Evolutionary conservation across 2,797 vertebrate species (phyloP).

Genomic region (Aldrovandia affinis): DNA sequence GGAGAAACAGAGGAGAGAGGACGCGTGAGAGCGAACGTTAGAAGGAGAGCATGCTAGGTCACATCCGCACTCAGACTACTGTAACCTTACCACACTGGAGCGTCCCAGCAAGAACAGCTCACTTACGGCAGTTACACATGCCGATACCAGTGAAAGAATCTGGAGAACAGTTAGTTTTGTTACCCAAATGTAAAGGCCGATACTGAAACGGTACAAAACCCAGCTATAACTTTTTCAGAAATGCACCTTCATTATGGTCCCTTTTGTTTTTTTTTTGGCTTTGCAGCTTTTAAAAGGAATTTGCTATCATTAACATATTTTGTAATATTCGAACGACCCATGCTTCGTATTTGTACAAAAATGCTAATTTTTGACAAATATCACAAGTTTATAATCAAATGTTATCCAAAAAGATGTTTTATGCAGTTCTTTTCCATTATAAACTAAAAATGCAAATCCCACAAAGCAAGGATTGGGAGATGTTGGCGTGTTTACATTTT

Average conservation of each 20-base stretch:
- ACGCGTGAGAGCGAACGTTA: background rate
- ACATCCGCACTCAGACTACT: background rate
- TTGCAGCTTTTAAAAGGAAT: background rate
- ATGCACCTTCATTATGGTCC: background rate
- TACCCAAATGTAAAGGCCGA: background rate
- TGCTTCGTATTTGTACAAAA: background rate
- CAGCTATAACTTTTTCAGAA: background rate
- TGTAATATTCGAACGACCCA: background rate
- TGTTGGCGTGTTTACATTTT: background rate
- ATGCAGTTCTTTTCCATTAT: background rate
- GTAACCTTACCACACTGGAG: background rate
- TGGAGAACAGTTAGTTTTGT: background rate
- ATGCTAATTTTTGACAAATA: background rate
- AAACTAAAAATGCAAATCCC: background rate
- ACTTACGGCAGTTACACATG: background rate
- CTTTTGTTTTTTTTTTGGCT: background rate
- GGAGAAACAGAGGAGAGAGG: background rate
- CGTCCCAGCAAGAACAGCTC: background rate
- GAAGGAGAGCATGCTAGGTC: conserved; percentile 7
- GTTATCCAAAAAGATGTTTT: background rate
- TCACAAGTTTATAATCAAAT: background rate
- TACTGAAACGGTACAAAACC: background rate
- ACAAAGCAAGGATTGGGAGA: background rate
- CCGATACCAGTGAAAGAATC: background rate
- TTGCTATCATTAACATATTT: background rate